Evolutionary conservation across 1,140 invertebrate species (phyloP), one percentile per base, ranked within the genome.

Genomic region (Drosophila setifemur): DNA sequence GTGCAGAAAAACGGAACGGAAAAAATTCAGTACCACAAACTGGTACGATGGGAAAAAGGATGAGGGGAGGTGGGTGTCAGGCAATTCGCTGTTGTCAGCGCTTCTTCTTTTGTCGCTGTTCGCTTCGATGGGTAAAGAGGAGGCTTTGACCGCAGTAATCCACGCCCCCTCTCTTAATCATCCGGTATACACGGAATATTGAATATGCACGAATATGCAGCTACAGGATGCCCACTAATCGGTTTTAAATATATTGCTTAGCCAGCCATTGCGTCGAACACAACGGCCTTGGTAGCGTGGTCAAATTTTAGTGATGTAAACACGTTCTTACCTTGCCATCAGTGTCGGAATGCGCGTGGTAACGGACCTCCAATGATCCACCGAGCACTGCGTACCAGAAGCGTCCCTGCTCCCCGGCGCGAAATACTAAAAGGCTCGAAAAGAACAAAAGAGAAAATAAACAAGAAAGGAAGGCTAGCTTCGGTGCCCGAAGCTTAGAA

Each of bases 361-460:
- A 92, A 37, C 93, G 90, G 5, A 95, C 94, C 83, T 95, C 94
- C 42, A 96, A 82, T 12, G 93, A 93, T 6, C 95, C 95, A 12
- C 93, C 92, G 47, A 96, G 90, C 4, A 96, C 94, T 11, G 94
- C 94, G 90, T 96, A 96, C 95, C 95, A 96, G 89, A 94, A 95
- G 53, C 94, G 93, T 40, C 95, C 95, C 66, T 93, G 92, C 82
- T 96, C 95, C 8, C 95, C 95, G 91, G 95, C 94, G 11, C 94
- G 92, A 90, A 95, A 96, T 72, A 96, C 95, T 96, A 91, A 25
- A 92, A 92, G 75, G 39, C n/a, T n/a, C n/a, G n/a, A n/a, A n/a
- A n/a, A n/a, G n/a, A n/a, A n/a, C n/a, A n/a, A n/a, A n/a, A n/a
- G n/a, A n/a, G n/a, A n/a, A n/a, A n/a, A n/a, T n/a, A n/a, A n/a